Base-by-base conservation (phyloP, 2,113 vertebrate species). In the Tyto alba region DNA sequence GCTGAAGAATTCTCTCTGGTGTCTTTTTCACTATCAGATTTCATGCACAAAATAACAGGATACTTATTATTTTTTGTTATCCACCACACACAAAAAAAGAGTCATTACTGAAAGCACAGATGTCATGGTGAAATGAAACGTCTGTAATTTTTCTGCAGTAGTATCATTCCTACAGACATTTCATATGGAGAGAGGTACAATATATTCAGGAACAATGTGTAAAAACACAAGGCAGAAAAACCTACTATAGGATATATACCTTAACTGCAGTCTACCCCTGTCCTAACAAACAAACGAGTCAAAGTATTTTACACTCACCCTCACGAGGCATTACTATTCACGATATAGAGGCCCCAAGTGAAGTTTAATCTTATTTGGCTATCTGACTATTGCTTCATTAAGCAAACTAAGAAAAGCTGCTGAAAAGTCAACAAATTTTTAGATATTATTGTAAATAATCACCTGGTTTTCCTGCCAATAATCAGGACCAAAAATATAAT, bases 11-110 rank as follows among this genome's bases (percentile, higher is more conserved):
- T 95, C 91, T 95, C 90, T 36, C 90, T 45, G 74, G 88, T 95
- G 90, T 95, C 89, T 97, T 94, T 95, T 84, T 85, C 95, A n/a
- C 93, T 96, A 96, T 96, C 96, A 95, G 97, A 95, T 94, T 96
- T 94, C 95, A 91, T 2, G 14, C 88, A 60, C 90, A 96, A 97
- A 96, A 94, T 96, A 95, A 94, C 85, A 93, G 81, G 69, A 77
- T 25, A 48, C 90, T 94, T 90, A 48, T 81, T 95, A 53, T 78
- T 95, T 94, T 83, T 63, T 83, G 82, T 97, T 89, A 83, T 52
- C 89, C 86, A 83, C 62, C 76, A 27, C 72, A 72, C 73, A 64
- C 69, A 50, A 10, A n/a, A 63, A 80, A 60, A 41, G 43, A 94
- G 78, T 50, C 41, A 1, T 62, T 23, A 34, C 15, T 75, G 64